A percentile compares a stretch with the other conserved stretches of the same genome.
phyloP scores from a whole-genome alignment of 2,113 vertebrate species.

The Albula glossodonta region DNA sequence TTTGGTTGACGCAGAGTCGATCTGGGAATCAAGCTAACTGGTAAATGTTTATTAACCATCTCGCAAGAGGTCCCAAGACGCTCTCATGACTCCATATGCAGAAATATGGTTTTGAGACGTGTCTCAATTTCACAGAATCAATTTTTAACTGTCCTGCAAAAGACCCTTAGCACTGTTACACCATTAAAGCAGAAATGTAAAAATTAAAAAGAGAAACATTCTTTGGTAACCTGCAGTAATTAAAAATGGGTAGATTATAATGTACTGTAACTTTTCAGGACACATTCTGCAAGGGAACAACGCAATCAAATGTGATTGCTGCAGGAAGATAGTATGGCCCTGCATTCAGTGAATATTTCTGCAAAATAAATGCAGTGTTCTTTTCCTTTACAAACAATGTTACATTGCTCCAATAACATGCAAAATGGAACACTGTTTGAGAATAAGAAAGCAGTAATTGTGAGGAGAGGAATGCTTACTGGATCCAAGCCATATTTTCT shows the following conservation, averaged over 20 bases:
- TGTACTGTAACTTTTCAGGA: not conserved
- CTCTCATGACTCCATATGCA: constrained; percentile 2
- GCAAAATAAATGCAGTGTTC: no score
- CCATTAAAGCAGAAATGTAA: not conserved
- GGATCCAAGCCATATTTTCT: not conserved
- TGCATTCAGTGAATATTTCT: no score
- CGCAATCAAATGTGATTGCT: not conserved
- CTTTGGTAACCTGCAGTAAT: not conserved
- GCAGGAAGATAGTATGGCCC: no score
- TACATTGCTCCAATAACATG: not conserved
- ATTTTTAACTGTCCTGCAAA: not conserved
- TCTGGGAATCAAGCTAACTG: not conserved
- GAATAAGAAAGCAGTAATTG: not conserved
- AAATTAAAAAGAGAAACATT: not conserved
- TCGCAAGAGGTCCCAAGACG: not conserved
- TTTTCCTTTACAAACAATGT: not conserved
- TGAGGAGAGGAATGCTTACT: not conserved
- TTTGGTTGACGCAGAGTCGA: not conserved
- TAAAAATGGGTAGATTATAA: not conserved
- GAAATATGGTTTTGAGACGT: not conserved
- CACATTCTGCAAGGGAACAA: not conserved
- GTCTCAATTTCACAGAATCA: not conserved
- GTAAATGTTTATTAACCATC: not conserved
- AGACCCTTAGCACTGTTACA: not conserved
- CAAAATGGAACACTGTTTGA: not conserved